Evolutionary conservation across 2,888 invertebrate genomes (phyloP).

Genomic region (Pterobdella sp.): DNA sequence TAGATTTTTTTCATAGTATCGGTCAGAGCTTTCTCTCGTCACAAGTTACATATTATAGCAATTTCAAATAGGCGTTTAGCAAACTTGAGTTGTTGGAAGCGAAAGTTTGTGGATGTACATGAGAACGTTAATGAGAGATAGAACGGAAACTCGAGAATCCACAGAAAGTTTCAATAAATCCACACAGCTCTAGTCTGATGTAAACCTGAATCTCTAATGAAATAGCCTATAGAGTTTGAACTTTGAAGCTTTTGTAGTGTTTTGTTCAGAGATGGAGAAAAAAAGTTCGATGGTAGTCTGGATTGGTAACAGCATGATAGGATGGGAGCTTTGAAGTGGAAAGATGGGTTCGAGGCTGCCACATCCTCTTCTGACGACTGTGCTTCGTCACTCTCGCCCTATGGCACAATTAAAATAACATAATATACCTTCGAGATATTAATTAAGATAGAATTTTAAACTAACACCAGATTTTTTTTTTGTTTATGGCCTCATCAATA

Average conservation of each 20-base stretch:
- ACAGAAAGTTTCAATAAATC: neutral
- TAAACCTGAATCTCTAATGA: neutral
- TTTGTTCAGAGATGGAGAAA: neutral
- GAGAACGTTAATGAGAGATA: neutral
- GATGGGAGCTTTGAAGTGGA: neutral
- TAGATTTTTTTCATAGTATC: constrained; percentile 81
- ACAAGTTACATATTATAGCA: constrained; percentile 61
- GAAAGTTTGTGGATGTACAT: neutral
- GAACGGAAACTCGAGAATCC: neutral
- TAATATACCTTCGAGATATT: neutral
- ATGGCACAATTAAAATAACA: neutral
- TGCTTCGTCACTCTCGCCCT: neutral
- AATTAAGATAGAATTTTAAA: neutral
- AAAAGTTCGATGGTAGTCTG: neutral
- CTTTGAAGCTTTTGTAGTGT: neutral
- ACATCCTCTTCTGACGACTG: neutral
- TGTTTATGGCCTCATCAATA: no score
- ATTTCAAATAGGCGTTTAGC: neutral
- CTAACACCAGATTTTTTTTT: no score
- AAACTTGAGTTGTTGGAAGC: neutral
- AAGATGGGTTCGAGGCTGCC: neutral
- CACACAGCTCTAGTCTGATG: neutral
- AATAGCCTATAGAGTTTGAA: neutral
- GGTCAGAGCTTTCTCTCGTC: constrained; percentile 91
- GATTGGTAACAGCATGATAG: neutral